Percentiles rank a stretch among this genome's conserved stretches.
Conservation (phyloP, 2,797 vertebrate genomes). For the Dicrostonyx torquatus region DNA sequence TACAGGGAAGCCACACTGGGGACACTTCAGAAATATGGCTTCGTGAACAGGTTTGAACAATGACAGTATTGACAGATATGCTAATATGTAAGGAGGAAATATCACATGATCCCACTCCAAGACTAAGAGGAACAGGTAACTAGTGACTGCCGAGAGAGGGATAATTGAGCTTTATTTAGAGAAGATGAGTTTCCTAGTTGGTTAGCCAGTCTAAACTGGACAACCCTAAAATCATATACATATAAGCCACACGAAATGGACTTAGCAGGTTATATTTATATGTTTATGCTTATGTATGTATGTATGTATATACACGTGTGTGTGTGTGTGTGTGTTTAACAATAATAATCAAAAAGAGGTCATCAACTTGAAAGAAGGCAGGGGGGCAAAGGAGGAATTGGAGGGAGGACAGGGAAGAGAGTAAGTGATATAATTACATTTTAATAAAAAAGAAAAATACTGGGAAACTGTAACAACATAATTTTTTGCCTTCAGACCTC, state of each 20-base stretch:
- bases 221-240: neutral
- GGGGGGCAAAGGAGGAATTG: neutral
- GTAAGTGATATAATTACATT: neutral
- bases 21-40: neutral
- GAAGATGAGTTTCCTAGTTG: too few species aligned
- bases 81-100: neutral
- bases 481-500: neutral
- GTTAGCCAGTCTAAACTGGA: neutral
- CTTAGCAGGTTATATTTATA: neutral
- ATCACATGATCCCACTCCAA: neutral
- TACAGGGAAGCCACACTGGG: neutral
- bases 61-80: neutral
- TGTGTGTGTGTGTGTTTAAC: neutral
- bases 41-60: neutral
- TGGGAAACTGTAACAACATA: neutral
- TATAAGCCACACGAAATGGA: neutral
- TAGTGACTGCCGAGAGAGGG: neutral
- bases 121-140: neutral
- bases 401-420: neutral
- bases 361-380: neutral
- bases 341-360: neutral
- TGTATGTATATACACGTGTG: neutral
- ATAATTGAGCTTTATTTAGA: neutral
- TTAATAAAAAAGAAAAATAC: neutral
- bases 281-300: neutral